Evolutionary conservation across 2,888 invertebrate species (phyloP).

Genomic region (Leptinotarsa tumamoca): DNA sequence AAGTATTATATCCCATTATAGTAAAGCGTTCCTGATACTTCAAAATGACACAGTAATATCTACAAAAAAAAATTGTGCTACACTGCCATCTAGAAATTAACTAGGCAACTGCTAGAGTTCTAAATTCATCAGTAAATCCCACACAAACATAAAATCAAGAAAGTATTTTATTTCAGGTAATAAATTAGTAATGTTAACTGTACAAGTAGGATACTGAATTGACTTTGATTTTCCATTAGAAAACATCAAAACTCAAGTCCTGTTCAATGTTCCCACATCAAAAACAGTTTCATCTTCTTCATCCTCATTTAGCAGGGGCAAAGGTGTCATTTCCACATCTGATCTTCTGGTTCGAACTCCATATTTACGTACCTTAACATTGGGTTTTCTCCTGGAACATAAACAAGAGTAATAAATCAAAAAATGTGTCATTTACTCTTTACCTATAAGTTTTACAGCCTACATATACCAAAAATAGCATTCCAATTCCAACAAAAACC

Average conservation of each 20-base stretch:
- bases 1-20: no score
- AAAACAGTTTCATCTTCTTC: conserved; percentile 65
- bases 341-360: conserved; percentile 62
- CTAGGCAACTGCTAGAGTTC: neutral
- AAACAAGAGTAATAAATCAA: neutral
- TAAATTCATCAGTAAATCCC: neutral
- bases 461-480: conserved; percentile 56
- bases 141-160: neutral
- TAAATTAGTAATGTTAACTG: neutral
- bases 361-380: conserved; percentile 61
- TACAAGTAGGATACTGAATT: neutral
- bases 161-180: conserved; percentile 6
- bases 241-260: conserved; percentile 74
- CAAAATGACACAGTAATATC: no score
- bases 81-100: neutral
- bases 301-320: conserved; percentile 64
- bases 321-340: conserved; percentile 65
- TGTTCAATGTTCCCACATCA: conserved; percentile 56
- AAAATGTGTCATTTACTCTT: conserved; percentile 24
- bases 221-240: conserved; percentile 77
- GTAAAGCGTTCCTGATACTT: no score
- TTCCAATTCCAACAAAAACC: conserved; percentile 52
- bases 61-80: neutral
- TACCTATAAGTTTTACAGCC: conserved; percentile 56
- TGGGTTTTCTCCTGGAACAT: conserved; percentile 46